phyloP scores from a whole-genome alignment of 2,113 vertebrate species.

The Coptodon bakossiorum region DNA sequence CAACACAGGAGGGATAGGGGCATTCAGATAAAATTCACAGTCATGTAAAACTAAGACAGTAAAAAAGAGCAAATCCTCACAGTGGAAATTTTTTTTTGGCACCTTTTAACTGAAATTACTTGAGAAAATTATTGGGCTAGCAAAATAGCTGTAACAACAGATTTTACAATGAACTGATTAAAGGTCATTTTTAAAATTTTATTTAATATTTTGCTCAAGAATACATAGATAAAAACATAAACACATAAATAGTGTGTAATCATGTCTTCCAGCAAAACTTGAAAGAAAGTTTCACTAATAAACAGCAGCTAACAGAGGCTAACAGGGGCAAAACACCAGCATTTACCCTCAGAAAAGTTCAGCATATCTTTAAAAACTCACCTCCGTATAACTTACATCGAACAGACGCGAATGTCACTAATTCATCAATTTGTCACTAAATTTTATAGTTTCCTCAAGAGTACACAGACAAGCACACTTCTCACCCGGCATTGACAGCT shows the following conservation, averaged over 20 bases:
- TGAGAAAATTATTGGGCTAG: not conserved
- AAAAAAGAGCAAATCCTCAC: not conserved
- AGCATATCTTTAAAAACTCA: not conserved
- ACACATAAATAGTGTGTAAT: not conserved
- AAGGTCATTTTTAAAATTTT: fast-evolving
- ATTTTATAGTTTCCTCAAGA: not conserved
- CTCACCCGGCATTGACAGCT: not conserved
- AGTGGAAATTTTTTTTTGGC: fast-evolving
- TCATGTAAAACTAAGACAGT: not conserved
- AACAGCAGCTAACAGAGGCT: not conserved
- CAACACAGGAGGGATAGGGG: not conserved
- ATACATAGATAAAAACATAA: not conserved
- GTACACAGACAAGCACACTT: not conserved
- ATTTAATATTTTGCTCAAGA: not conserved
- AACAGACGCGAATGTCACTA: not conserved
- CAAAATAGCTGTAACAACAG: not conserved
- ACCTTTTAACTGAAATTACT: not conserved
- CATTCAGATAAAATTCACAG: not conserved
- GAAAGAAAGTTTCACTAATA: not conserved
- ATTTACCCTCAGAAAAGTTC: not conserved
- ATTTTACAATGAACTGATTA: not conserved
- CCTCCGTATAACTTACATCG: not conserved
- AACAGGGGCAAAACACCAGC: not conserved
- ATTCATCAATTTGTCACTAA: not conserved
- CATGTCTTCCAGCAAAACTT: not conserved